phyloP scores from a whole-genome alignment of 2,113 vertebrate species.

The Oxyruncus cristatus region DNA sequence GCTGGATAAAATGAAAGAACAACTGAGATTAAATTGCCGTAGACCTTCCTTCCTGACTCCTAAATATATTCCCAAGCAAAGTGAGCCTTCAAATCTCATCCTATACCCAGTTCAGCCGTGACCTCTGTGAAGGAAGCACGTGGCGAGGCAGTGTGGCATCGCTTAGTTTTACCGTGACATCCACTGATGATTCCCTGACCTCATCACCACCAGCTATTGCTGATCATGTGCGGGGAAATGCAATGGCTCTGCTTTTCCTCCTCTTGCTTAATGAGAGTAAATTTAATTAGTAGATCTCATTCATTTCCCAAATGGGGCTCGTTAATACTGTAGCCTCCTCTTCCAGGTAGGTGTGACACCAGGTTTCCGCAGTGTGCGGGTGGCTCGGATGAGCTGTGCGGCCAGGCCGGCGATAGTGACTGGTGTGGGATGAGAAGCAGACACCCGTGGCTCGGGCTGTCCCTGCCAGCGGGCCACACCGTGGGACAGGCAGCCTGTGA shows the following conservation, averaged over 20 bases:
- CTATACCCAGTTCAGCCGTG: not conserved
- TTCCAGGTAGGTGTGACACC: not conserved
- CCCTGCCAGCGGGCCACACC: not conserved
- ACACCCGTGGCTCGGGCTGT: rapidly evolving
- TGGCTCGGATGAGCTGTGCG: not conserved
- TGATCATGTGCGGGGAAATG: not conserved
- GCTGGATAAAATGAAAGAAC: conserved; percentile 56
- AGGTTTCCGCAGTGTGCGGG: not conserved
- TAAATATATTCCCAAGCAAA: conserved; percentile 30
- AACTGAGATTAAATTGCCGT: conserved; percentile 58
- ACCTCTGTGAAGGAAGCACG: not conserved
- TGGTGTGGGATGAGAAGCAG: rapidly evolving
- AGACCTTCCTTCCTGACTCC: conserved; percentile 59
- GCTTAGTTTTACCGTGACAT: not conserved
- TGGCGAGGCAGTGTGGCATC: not conserved
- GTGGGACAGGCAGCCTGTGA: not conserved
- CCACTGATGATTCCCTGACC: not conserved
- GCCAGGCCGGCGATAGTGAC: rapidly evolving
- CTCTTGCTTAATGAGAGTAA: not conserved
- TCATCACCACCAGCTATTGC: not conserved
- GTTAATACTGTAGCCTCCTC: not conserved
- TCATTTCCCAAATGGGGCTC: not conserved
- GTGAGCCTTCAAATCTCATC: not conserved
- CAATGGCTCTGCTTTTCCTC: conserved; percentile 4
- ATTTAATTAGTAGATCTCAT: not conserved